A percentile compares a stretch with the other conserved stretches of the same genome.
These are phyloP conservation scores for Sarcophilus harrisii DNA, from an alignment of 2,797 vertebrate species.

Conservation along the genomic window DNA sequence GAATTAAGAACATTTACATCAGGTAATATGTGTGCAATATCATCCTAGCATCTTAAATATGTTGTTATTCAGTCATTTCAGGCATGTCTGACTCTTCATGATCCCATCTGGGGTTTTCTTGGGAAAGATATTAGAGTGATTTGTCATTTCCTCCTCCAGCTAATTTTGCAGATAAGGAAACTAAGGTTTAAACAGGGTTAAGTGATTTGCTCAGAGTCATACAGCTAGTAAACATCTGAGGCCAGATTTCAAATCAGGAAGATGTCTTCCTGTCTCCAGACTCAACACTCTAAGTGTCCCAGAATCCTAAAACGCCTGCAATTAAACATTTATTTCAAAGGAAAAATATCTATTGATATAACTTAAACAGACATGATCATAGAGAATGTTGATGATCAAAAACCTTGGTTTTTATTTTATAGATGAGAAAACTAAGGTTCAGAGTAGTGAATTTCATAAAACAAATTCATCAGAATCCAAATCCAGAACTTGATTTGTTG, in stretches of 20 bases:
- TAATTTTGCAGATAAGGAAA: neutral
- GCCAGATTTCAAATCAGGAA: neutral
- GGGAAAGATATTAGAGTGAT: too few species aligned
- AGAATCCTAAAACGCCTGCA: conserved; percentile 12
- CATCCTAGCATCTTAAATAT: neutral
- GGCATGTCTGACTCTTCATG: too few species aligned
- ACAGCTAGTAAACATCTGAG: neutral
- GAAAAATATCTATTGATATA: conserved; percentile 18
- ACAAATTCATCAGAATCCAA: neutral
- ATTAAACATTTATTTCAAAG: conserved; percentile 36
- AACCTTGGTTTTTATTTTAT: neutral
- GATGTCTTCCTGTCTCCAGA: neutral
- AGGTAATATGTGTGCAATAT: conserved; percentile 29
- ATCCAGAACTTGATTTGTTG: neutral
- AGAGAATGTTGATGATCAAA: conserved; percentile 14
- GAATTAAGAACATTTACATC: conserved; percentile 28
- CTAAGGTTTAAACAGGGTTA: neutral
- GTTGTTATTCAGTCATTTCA: too few species aligned
- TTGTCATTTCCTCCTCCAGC: too few species aligned
- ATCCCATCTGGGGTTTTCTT: too few species aligned
- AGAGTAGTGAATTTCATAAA: neutral
- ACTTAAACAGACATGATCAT: neutral
- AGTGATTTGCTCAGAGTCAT: neutral
- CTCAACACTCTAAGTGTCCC: neutral
- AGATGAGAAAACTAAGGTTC: conserved; percentile 13